A percentile compares a stretch with the other conserved stretches of the same genome.
Evolutionary conservation across 2,888 invertebrate genomes (phyloP).

Genomic region (Microctonus hyperodae): DNA sequence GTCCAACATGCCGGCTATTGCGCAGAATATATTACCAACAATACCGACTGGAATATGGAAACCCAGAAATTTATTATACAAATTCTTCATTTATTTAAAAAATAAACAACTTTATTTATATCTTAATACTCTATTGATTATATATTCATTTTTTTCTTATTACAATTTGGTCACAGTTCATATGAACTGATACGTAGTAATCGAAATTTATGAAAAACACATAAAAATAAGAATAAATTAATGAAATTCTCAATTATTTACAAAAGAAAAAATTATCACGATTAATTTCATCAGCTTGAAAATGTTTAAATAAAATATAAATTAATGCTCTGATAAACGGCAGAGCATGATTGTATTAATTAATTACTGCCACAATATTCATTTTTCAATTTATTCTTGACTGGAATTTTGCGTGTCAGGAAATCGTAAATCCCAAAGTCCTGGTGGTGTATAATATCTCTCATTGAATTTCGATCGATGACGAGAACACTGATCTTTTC

Average conservation of each 20-base stretch:
- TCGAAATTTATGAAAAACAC: background rate
- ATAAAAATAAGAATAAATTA: background rate
- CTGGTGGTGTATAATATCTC: slow-evolving; percentile 56
- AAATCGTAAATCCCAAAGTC: slow-evolving; percentile 61
- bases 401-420: slow-evolving; percentile 47
- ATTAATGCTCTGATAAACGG: background rate
- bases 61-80: no score
- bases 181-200: background rate
- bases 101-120: no score
- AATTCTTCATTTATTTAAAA: no score
- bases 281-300: background rate
- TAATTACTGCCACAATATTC: background rate
- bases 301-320: background rate
- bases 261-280: background rate
- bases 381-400: slow-evolving; percentile 15
- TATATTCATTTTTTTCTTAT: no score
- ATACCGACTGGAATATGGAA: slow-evolving; percentile 11
- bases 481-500: slow-evolving; percentile 64
- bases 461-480: slow-evolving; percentile 63
- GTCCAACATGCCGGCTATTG: slow-evolving; percentile 21
- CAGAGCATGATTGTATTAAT: background rate
- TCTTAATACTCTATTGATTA: no score
- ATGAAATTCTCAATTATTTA: background rate
- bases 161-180: background rate
- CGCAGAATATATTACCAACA: background rate